Evolutionary conservation across 2,113 vertebrate species (phyloP), one percentile per base, ranked within the genome.

Genomic region (Dasypus novemcinctus): DNA sequence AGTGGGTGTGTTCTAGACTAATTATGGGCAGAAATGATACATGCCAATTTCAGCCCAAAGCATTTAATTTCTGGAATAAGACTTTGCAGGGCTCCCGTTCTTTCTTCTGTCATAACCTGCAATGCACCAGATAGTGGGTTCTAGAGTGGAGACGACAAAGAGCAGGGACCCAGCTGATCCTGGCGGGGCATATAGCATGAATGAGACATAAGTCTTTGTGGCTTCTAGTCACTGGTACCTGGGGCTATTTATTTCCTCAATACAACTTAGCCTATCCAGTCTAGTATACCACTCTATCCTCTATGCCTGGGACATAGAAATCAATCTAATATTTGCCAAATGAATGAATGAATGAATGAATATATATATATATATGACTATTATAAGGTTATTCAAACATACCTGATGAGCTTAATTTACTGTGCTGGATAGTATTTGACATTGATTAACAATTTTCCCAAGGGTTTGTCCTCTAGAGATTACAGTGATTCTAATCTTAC

Each of bases 121-220:
- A 29, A 12, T 11, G 33, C n/a, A 46, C 78, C 41, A 0, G 14
- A 25, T 18, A 8, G 57, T 1, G 3, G 9, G 2, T 18, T 66
- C 78, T 31, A 23, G 31, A 20, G 11, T 6, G 33, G 4, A 2
- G 25, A 46, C 27, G 14, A 43, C 25, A 1, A 20, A 2, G 36
- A 18, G 23, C 43, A 46, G 25, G 46, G 54, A 23, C 33, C 27
- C 20, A 1, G 21, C 59, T 18, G 13, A 27, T 38, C 41, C 74
- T 1, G 0, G 71, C 43, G 8, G 18, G 21, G 54, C 3, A 4
- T 14, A 12, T 10, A 3, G 0, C 2, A 5, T 20, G n/a, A 49
- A 12, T 5, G 29, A 85, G 29, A n/a, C 25, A 74, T 20, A 3
- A 49, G 49, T 20, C 61, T 38, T 46, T 27, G 49, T 38, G 18